Evolutionary conservation across 2,888 invertebrate genomes (phyloP).

Genomic region (Drosophila cognata): DNA sequence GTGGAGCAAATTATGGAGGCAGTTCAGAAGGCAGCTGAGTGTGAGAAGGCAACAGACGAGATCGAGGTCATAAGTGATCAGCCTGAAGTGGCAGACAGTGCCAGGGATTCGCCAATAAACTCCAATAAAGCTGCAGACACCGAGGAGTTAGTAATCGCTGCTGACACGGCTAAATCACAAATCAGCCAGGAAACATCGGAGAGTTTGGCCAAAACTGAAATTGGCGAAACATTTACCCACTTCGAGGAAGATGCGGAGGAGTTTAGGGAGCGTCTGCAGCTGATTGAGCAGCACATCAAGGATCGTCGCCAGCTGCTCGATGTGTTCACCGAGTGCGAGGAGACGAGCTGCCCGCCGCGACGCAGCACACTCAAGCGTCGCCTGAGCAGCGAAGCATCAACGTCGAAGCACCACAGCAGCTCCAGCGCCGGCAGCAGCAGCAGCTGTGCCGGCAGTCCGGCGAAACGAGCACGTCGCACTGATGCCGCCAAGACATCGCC

Average conservation of each 20-base stretch:
- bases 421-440: constrained; percentile 35
- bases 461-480: constrained; percentile 48
- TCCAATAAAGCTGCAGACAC: neutral
- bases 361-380: constrained; percentile 49
- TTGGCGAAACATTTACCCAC: constrained; percentile 54
- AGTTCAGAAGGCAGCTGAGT: neutral
- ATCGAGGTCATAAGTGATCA: neutral
- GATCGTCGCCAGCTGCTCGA: constrained; percentile 63
- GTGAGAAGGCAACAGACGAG: neutral
- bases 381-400: constrained; percentile 39
- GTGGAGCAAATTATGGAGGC: neutral
- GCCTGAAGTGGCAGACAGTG: neutral
- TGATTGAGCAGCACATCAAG: constrained; percentile 69
- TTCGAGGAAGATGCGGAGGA: constrained; percentile 65
- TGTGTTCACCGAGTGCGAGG: constrained; percentile 35
- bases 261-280: constrained; percentile 58
- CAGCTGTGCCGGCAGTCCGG: constrained; percentile 50
- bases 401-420: constrained; percentile 40
- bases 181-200: neutral
- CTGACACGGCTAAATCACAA: neutral
- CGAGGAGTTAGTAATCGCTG: neutral
- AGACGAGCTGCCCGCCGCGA: constrained; percentile 9
- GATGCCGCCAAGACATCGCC: constrained; percentile 79
- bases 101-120: neutral
- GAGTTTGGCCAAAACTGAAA: constrained; percentile 1